Base-by-base conservation (phyloP, 2,797 vertebrate species). In the Siniperca scherzeri region DNA sequence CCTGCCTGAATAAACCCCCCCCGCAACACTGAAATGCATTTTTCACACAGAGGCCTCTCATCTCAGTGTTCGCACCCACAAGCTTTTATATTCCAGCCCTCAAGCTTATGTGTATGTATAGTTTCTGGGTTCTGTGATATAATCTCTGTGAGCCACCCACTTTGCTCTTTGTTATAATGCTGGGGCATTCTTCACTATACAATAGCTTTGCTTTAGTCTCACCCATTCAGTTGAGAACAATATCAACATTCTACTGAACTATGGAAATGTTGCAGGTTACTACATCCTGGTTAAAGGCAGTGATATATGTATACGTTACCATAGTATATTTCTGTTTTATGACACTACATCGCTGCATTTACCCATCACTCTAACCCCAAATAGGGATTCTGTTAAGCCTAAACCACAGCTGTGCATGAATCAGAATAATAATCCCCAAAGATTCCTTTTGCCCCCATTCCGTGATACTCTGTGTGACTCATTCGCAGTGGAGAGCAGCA, bases 1-100 rank as follows among this genome's bases (percentile, higher is more conserved):
- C 71, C 80, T 79, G 88, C 85, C 77, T 85, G 74, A 82, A 74
- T 91, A 89, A 93, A 82, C 27, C 94, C 95, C 94, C 95, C 92
- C 94, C 93, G 81, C 92, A 92, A 90, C 92, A 92, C 91, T 87
- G 90, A 93, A 92, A 93, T 94, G 89, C 86, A 90, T 92, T 93
- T 92, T 91, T 91, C 80, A 92, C 90, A 94, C 87, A 93, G 91
- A 93, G 88, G 90, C 87, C 81, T 91, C 87, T 91, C 91, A 76
- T 92, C 87, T 88, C 74, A 78, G 91, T 72, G 79, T 87, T 81
- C 87, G 87, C 91, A 91, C 94, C 93, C 92, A 94, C 93, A 88
- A 83, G 77, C 82, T 87, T 79, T 85, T 77, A 77, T 69, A 81
- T 81, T 44, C 66, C 48, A 44, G 56, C 80, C 42, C 62, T 80